These are phyloP conservation scores for Microctonus aethiopoides DNA, from an alignment of 2,888 invertebrate genomes.

Conservation along the genomic window DNA sequence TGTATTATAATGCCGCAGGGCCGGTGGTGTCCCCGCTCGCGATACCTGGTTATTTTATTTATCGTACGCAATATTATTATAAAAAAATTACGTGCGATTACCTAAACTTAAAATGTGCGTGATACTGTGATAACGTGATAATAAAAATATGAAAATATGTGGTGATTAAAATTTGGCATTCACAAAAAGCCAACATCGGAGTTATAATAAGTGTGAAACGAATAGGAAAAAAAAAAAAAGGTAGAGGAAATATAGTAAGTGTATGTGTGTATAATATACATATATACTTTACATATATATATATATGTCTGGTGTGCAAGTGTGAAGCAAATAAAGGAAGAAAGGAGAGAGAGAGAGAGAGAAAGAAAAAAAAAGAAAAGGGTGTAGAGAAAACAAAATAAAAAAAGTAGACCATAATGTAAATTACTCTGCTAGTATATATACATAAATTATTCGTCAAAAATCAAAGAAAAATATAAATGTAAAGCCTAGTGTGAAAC, in stretches of 20 bases:
- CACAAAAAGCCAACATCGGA: not conserved
- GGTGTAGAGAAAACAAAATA: not conserved
- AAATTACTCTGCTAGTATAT: not conserved
- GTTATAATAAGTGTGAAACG: not conserved
- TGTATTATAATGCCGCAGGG: slow-evolving; percentile 46
- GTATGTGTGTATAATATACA: not conserved
- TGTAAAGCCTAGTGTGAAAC: not conserved
- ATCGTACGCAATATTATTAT: slow-evolving; percentile 36
- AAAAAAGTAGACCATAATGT: not conserved
- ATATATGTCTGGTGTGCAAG: not conserved
- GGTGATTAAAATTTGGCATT: slow-evolving; percentile 24
- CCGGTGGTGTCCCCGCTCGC: slow-evolving; percentile 44
- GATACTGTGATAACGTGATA: slow-evolving; percentile 33
- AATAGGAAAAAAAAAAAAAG: not conserved
- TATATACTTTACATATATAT: not conserved
- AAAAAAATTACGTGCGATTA: slow-evolving; percentile 34
- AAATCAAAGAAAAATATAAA: not conserved
- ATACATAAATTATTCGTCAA: not conserved
- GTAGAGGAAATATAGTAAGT: slow-evolving; percentile 1
- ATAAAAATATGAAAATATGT: slow-evolving; percentile 32
- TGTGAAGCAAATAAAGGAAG: not conserved
- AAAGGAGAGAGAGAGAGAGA: not conserved
- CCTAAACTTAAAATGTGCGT: slow-evolving; percentile 22
- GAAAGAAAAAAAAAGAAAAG: not conserved
- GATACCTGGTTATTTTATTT: slow-evolving; percentile 34